Evolutionary conservation across 1,140 invertebrate genomes (phyloP), one percentile per base, ranked within the genome.

Genomic region (Drosophila chauvacae): DNA sequence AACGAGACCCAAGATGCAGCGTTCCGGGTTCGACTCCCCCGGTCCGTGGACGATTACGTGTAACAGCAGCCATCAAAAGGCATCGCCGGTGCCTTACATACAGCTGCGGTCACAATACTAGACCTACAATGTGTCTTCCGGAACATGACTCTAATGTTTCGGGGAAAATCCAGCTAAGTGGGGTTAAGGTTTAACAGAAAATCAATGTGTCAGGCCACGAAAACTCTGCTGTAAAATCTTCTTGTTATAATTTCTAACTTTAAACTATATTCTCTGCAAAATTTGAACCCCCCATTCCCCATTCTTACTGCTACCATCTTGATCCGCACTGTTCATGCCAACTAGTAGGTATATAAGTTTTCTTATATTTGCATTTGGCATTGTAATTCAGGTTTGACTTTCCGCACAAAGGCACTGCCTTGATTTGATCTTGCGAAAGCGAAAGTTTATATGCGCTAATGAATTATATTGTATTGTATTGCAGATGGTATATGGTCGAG

Each of bases 361-460:
- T 66, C 68, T 64, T 69, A 56, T 84, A 87, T 88, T 90, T 87
- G 72, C 85, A 90, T 90, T 88, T 84, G 84, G 84, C 80, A 87
- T 90, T 87, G 84, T 90, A 90, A 84, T 63, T 73, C 84, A 66
- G 78, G 83, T 88, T 86, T 86, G 45, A 23, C 33, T 74, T 64
- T 51, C 48, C 59, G 55, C 55, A 75, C 64, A 69, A 73, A 77
- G 62, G 61, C 60, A 68, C 69, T 70, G 74, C 80, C 73, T 90
- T 88, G 73, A 90, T 87, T 87, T 90, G 84, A 90, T 87, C 84
- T 87, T 87, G 80, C 84, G 72, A 87, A 87, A 87, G 84, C 84
- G 84, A 90, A 87, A 87, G 84, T 87, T 87, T 87, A 74, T 88
- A 70, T 71, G 77, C 84, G 84, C 83, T 88, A 87, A 88, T 87